phyloP scores from a whole-genome alignment of 2,888 invertebrate genomes.

The Rhorus exstirpatorius region DNA sequence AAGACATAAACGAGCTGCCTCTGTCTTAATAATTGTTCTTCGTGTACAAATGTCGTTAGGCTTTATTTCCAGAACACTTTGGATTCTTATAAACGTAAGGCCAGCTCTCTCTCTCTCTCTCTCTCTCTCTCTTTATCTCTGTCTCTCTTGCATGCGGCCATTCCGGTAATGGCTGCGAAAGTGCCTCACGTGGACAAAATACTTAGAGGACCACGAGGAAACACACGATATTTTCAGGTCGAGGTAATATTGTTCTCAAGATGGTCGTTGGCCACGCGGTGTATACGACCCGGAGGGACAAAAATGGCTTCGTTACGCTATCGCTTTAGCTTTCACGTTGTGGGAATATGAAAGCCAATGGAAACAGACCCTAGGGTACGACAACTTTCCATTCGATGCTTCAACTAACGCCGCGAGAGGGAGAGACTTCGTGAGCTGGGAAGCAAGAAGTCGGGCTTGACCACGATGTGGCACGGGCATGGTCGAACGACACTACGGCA shows the following conservation, averaged over 20 bases:
- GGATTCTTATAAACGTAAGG: conserved; percentile 34
- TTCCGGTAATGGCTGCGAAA: conserved; percentile 61
- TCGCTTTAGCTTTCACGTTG: conserved; percentile 5
- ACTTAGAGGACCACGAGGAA: conserved; percentile 26
- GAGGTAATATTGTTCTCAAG: conserved; percentile 53
- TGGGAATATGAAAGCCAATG: conserved; percentile 47
- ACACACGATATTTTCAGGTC: conserved; percentile 49
- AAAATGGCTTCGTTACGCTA: conserved; percentile 41
- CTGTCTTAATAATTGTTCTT: conserved; percentile 66
- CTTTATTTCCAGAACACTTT: conserved; percentile 62
- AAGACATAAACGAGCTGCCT: conserved; percentile 52
- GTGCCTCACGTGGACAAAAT: conserved; percentile 66
- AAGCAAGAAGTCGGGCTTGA: conserved; percentile 56
- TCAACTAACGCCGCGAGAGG: conserved; percentile 13
- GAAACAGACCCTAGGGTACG: conserved; percentile 20
- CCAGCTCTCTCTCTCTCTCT: conserved; percentile 22
- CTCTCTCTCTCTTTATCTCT: conserved; percentile 13
- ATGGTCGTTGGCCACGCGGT: conserved; percentile 55
- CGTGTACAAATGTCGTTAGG: conserved; percentile 59
- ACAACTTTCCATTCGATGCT: conserved; percentile 53
- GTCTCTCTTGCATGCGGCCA: conserved; percentile 11
- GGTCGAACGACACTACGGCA: conserved; percentile 19
- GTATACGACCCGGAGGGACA: conserved; percentile 21
- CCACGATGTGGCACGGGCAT: conserved; percentile 32
- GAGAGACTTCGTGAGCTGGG: conserved; percentile 60